Evolutionary conservation across 2,888 invertebrate species (phyloP).

Genomic region (Amphimallon solstitiale): DNA sequence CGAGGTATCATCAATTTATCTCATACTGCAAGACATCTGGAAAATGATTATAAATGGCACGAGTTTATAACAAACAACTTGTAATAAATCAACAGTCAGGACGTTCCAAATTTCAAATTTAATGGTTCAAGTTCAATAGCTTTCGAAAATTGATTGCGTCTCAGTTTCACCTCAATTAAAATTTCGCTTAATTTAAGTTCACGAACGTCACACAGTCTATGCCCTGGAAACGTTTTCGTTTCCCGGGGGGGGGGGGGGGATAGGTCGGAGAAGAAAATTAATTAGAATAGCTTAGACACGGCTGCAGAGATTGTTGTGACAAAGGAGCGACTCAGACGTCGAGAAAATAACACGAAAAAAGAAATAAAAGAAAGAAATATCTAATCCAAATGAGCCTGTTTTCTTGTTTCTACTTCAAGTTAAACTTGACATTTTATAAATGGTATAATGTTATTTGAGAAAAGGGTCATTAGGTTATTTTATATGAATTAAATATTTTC

Average conservation of each 20-base stretch:
- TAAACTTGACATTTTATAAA: not conserved
- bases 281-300: slow-evolving; percentile 6
- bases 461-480: no score
- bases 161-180: slow-evolving; percentile 21
- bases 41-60: not conserved
- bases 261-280: slow-evolving; percentile 17
- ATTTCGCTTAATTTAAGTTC: slow-evolving; percentile 28
- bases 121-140: slow-evolving; percentile 12
- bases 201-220: not conserved
- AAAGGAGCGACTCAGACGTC: no score
- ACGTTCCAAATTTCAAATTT: slow-evolving; percentile 9
- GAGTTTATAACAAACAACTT: not conserved
- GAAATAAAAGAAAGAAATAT: no score
- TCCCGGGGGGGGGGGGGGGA: no score
- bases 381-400: no score
- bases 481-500: no score
- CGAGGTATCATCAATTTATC: no score
- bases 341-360: no score
- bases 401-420: not conserved
- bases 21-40: no score
- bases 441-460: no score
- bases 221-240: slow-evolving; percentile 10
- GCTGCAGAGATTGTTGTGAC: not conserved
- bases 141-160: slow-evolving; percentile 18
- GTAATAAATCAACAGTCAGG: slow-evolving; percentile 8